Evolutionary conservation across 2,888 invertebrate genomes (phyloP), one percentile per base, ranked within the genome.

Genomic region (Rosalia funebris): DNA sequence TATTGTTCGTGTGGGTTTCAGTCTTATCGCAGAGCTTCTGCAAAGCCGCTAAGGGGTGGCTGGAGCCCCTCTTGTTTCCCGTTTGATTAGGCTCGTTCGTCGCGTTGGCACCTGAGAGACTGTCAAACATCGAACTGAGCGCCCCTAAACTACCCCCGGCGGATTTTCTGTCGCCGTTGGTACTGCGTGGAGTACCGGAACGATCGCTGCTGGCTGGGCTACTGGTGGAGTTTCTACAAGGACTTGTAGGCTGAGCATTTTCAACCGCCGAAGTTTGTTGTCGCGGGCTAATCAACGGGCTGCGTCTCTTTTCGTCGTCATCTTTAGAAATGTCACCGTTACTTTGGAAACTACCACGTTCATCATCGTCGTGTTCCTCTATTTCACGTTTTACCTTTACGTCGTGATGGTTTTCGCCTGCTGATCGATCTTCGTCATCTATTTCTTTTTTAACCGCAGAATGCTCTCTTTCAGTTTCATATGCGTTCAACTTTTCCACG

Each of bases 1-100:
- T 81, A 59, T 81, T 79, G 66, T 83, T 84, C 31, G 86, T 84
- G 67, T 88, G 89, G 12, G 88, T 92, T 83, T 96, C 96, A 69
- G 96, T 95, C 83, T 95, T 96, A 81, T 97, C 96, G 83, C 97
- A 95, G 17, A 98, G 88, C 81, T 96, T 96, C 79, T 98, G 97
- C 55, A 98, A 83, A 1, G 96, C 96, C 14, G 96, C 96, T 71
- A 98, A 82, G 3, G 98, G 98, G 82, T 98, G 96, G 73, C 95
- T 91, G 62, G 89, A 89, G 9, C 88, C 85, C 70, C 89, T 87
- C 39, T 89, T 88, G 1, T 87, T 86, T 2, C 87, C 85, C 58
- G 86, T 83, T 9, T 87, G 85, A 53, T 63, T 56, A 5, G 62
- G 11, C 57, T 71, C 71, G 57, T 76, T 76, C 11, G 73, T 71